Evolutionary conservation across 2,797 vertebrate genomes (phyloP).

Genomic region (Scleropages formosus): DNA sequence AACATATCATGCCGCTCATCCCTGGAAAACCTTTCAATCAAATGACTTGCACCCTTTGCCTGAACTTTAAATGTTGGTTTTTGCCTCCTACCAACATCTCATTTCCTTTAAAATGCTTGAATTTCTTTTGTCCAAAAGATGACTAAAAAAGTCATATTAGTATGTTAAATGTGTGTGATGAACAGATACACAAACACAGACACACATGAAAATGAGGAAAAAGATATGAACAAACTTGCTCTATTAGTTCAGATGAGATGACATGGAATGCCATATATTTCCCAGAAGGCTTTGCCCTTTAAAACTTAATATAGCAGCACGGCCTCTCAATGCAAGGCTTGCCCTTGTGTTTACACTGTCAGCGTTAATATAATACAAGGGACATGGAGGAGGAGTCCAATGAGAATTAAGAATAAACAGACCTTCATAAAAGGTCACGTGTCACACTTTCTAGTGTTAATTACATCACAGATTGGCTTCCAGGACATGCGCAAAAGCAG

Average conservation of each 20-base stretch:
- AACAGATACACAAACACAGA: too few relatives aligned
- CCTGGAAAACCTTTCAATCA: background rate
- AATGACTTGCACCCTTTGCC: background rate
- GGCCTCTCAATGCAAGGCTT: background rate
- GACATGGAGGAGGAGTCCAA: background rate
- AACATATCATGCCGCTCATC: conserved; percentile 6
- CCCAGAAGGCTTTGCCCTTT: background rate
- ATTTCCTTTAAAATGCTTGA: background rate
- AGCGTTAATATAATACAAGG: conserved; percentile 5
- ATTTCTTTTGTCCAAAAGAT: too few relatives aligned
- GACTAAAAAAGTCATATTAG: too few relatives aligned
- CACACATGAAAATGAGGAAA: background rate
- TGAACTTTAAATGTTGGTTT: background rate
- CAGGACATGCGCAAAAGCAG: background rate
- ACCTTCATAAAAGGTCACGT: background rate
- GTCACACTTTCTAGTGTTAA: conserved; percentile 16
- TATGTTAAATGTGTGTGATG: too few relatives aligned
- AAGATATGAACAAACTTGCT: background rate
- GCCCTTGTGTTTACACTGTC: background rate
- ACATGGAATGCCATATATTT: background rate
- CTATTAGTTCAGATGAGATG: background rate
- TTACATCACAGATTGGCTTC: background rate
- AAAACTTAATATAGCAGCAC: background rate
- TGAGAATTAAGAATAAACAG: conserved; percentile 21
- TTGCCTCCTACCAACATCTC: background rate